phyloP scores from a whole-genome alignment of 2,888 invertebrate species.

The Coenonympha arcania region DNA sequence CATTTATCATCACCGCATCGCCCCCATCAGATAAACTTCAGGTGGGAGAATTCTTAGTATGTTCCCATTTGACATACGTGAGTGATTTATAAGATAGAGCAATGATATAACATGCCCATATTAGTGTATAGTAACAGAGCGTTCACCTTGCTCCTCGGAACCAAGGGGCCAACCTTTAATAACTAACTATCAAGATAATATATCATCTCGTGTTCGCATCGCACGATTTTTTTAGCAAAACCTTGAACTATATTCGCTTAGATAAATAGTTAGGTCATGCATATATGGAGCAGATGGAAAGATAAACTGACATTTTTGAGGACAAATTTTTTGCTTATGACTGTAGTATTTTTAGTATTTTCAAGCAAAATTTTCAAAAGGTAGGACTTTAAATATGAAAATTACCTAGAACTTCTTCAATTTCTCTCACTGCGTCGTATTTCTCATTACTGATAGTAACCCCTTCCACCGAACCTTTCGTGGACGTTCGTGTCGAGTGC shows the following conservation, averaged over 20 bases:
- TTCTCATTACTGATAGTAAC: too few species aligned
- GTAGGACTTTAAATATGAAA: too few species aligned
- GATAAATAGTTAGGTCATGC: constrained; percentile 3
- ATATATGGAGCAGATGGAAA: not conserved
- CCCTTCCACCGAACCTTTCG: too few species aligned
- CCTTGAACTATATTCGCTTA: constrained; percentile 22
- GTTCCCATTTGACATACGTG: constrained; percentile 49
- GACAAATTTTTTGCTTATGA: too few species aligned
- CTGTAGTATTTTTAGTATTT: too few species aligned
- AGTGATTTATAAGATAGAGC: constrained; percentile 43
- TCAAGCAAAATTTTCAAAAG: too few species aligned
- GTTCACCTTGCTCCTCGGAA: constrained; percentile 33
- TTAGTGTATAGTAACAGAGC: constrained; percentile 31
- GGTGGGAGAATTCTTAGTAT: constrained; percentile 29
- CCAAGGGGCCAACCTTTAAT: constrained; percentile 30
- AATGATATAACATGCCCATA: constrained; percentile 33
- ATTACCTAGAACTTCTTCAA: too few species aligned
- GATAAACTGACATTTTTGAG: not conserved
- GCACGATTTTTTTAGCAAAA: constrained; percentile 17
- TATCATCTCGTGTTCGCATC: constrained; percentile 16
- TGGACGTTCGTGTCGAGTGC: too few species aligned
- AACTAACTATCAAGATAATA: constrained; percentile 12
- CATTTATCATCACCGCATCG: not conserved
- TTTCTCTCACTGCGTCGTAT: too few species aligned
- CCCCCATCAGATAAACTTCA: not conserved